These are phyloP conservation scores for Gnathonemus longibarbis DNA, from an alignment of 2,113 vertebrate genomes.

Conservation along the genomic window DNA sequence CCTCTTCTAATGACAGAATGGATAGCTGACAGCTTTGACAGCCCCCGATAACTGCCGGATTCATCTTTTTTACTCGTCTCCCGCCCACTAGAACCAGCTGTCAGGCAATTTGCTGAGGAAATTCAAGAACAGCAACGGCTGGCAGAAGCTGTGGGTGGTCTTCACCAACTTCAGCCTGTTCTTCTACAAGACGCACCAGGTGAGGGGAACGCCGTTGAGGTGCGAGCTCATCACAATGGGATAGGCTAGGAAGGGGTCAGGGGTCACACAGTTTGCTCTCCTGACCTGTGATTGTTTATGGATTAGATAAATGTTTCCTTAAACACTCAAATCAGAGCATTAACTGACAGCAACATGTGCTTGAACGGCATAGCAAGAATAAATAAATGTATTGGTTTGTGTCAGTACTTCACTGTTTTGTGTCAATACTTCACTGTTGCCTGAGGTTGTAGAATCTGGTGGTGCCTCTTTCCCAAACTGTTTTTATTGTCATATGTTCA, in stretches of 20 bases:
- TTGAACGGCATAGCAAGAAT: background rate
- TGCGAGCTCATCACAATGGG: background rate
- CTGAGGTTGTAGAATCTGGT: background rate
- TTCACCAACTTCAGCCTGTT: conserved; percentile 99
- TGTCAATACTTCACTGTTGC: background rate
- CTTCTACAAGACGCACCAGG: conserved; percentile 98
- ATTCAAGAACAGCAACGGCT: conserved; percentile 98
- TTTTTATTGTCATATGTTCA: background rate
- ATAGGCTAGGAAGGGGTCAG: background rate
- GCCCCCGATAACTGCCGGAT: background rate
- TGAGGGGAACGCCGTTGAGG: conserved; percentile 40
- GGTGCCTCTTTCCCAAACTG: background rate
- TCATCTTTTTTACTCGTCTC: conserved; percentile 16
- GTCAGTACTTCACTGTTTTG: background rate
- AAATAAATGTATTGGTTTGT: background rate
- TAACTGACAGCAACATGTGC: background rate
- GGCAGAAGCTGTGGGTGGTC: conserved; percentile 99
- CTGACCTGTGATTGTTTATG: background rate
- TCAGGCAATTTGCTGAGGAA: conserved; percentile 93
- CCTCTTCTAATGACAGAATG: background rate
- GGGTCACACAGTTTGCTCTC: background rate
- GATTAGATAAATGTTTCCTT: background rate
- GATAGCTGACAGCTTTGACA: background rate
- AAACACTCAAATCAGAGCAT: background rate
- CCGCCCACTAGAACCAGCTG: conserved; percentile 77